A percentile compares a stretch with the other conserved stretches of the same genome.
Evolutionary conservation across 2,113 vertebrate genomes (phyloP).

Genomic region (Myiozetetes cayanensis): DNA sequence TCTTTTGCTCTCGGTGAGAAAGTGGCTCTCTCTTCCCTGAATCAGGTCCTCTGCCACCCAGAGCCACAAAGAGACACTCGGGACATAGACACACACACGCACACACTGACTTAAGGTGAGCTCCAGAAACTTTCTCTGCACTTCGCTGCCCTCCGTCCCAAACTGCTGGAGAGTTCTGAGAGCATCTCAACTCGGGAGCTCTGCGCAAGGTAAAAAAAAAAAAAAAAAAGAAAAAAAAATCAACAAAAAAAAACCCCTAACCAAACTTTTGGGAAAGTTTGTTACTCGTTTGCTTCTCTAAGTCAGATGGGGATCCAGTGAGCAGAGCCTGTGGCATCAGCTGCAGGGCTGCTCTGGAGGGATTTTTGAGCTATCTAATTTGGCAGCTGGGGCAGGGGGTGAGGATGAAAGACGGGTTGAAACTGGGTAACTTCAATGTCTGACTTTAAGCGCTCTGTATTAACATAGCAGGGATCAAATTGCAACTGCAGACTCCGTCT

Average conservation of each 20-base stretch:
- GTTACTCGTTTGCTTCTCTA: neutral
- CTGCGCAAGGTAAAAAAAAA: slow-evolving; percentile 65
- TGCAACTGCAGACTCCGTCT: slow-evolving; percentile 20
- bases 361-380: neutral
- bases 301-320: neutral
- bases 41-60: slow-evolving; percentile 77
- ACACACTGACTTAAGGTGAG: slow-evolving; percentile 74
- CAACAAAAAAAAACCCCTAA: no score
- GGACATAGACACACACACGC: slow-evolving; percentile 14
- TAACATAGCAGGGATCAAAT: slow-evolving; percentile 44
- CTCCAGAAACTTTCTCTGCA: slow-evolving; percentile 29
- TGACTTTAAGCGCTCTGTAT: slow-evolving; percentile 1
- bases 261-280: neutral
- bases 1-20: slow-evolving; percentile 75
- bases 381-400: neutral
- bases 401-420: neutral
- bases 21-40: slow-evolving; percentile 68
- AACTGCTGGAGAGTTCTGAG: slow-evolving; percentile 40
- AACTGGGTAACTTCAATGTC: neutral
- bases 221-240: no score
- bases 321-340: neutral
- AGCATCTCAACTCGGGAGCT: slow-evolving; percentile 55
- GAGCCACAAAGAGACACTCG: slow-evolving; percentile 72
- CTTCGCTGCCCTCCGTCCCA: slow-evolving; percentile 20
- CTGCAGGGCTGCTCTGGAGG: neutral